Evolutionary conservation across 2,113 vertebrate species (phyloP), one percentile per base, ranked within the genome.

Genomic region (Ondatra zibethicus): DNA sequence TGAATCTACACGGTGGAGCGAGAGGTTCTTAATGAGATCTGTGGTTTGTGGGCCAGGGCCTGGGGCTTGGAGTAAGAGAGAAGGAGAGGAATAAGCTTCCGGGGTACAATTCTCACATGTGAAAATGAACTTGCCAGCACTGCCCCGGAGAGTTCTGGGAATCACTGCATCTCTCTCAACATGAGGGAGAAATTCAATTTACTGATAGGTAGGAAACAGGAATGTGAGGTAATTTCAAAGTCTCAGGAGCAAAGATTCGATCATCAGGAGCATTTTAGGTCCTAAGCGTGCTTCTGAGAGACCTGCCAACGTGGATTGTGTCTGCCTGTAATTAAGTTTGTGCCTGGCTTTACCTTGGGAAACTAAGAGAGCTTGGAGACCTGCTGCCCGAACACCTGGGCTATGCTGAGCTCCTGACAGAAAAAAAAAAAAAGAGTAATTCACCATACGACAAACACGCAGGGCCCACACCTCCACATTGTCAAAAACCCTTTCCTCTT

Each of bases 271-370:
- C 25, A 12, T 52, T 94, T 87, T 81, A 21, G 90, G 81, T 42
- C 52, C 91, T 68, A 27, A 78, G 45, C 90, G 36, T 36, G 90
- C 55, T 76, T 97, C 88, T 85, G 94, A 86, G 72, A 82, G 39
- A 25, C 52, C 82, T n/a, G 39, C 85, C 58, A 12, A 13, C 47
- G 39, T 92, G 42, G 39, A 31, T 90, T 82, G 65, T 75, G 86
- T 19, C n/a, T 93, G 85, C 85, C 72, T 23, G 10, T n/a, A 58
- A 88, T 91, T 89, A 85, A 70, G 93, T 92, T 94, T 73, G 52
- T 77, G 76, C 88, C n/a, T 70, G 45, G 39, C 36, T 55, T 92
- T 70, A 82, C 61, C 68, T 63, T 72, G 66, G 72, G 72, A 68
- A 82, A 78, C 9, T 25, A 21, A 21, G 76, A 95, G 77, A 36